Base-by-base conservation (phyloP, 2,888 invertebrate genomes). In the Eilema depressum region DNA sequence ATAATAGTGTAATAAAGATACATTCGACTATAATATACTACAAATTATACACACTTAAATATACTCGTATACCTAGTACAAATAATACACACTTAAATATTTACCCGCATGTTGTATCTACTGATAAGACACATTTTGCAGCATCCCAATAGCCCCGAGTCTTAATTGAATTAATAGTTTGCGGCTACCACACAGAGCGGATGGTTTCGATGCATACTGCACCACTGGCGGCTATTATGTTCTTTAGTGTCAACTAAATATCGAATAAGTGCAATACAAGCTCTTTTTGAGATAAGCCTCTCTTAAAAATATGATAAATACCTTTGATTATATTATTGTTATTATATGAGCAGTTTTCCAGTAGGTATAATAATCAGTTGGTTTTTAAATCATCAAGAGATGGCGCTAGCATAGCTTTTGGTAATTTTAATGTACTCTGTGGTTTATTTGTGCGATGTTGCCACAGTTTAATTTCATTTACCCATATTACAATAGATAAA, bases 131-230 rank as follows among this genome's bases (percentile, higher is more conserved):
- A 67, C 30, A 67, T 59, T 41, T 59, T 83, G 86, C 86, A 86
- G 85, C 74, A 77, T 75, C 74, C 78, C 69, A 74, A 79, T 78
- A 68, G 79, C 73, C 76, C 65, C 74, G 71, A 77, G 83, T 79
- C 77, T 87, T 87, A 86, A 88, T 87, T 86, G 76, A 87, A 90
- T 90, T 89, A 90, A 89, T 90, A 88, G 89, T 85, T 86, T 81
- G 89, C 76, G 87, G 89, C 66, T 63, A 76, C 78, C 78, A 77
- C 83, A 85, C 85, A 79, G 81, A 80, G 69, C 70, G 68, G 37
- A 59, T 66, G 76, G 71, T 72, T 74, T 76, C 75, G 73, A 70
- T 75, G 71, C 71, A 76, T 67, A 56, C 66, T 63, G 41, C 25
- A 17, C 37, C 33, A 41, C 69, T 73, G 61, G 65, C 1, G 57